Evolutionary conservation across 2,797 vertebrate genomes (phyloP).

Genomic region (Melanitta fusca): DNA sequence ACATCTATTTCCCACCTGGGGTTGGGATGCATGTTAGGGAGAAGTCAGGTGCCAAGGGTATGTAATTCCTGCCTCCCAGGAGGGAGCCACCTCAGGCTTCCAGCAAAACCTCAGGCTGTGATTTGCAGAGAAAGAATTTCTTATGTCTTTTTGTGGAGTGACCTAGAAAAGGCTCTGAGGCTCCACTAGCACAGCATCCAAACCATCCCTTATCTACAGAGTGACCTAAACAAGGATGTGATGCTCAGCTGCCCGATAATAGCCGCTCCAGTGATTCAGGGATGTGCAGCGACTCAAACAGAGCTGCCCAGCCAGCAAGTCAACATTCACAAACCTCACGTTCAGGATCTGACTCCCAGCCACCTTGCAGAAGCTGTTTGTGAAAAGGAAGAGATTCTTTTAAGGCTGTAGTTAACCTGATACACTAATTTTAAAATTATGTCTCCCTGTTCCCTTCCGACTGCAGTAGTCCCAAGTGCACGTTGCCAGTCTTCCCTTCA

Average conservation of each 20-base stretch:
- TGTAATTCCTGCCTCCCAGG: neutral
- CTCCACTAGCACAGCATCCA: neutral
- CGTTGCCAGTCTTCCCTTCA: neutral
- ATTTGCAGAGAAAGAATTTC: neutral
- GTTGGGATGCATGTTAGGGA: neutral
- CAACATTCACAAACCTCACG: neutral
- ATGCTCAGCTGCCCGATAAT: neutral
- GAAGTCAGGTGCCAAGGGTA: neutral
- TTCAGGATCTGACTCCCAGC: neutral
- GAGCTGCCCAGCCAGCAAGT: neutral
- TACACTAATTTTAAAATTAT: neutral
- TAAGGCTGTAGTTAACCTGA: neutral
- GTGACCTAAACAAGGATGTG: neutral
- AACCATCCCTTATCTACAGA: neutral
- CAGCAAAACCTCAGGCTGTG: neutral
- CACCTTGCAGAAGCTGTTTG: neutral
- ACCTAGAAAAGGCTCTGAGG: neutral
- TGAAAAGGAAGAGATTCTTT: neutral
- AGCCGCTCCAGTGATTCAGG: neutral
- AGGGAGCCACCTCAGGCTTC: neutral
- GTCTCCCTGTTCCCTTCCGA: neutral
- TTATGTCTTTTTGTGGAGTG: neutral
- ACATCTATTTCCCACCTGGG: neutral
- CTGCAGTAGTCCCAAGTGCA: neutral
- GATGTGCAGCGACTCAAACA: neutral